Evolutionary conservation across 2,888 invertebrate genomes (phyloP).

Genomic region (Salpingus planirostris): DNA sequence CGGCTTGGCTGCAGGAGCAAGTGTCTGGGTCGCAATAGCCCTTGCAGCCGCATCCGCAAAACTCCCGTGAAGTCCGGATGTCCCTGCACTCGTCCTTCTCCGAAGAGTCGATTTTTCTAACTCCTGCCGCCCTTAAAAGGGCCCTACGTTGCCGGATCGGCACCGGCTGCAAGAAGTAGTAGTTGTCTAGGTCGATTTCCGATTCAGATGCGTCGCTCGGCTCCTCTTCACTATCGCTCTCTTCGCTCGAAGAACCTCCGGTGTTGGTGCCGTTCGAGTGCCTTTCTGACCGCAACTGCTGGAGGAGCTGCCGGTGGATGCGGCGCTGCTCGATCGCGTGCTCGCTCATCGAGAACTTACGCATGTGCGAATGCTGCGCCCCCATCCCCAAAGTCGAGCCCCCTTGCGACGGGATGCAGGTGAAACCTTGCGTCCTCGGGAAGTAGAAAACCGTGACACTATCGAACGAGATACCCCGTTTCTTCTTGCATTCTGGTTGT

Average conservation of each 20-base stretch:
- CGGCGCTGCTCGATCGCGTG: constrained; percentile 84
- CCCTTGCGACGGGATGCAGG: constrained; percentile 84
- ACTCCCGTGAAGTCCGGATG: constrained; percentile 84
- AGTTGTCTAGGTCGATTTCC: constrained; percentile 80
- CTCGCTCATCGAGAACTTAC: constrained; percentile 75
- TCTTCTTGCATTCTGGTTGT: constrained; percentile 53
- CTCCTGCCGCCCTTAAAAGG: constrained; percentile 83
- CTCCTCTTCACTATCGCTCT: constrained; percentile 79
- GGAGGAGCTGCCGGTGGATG: constrained; percentile 71
- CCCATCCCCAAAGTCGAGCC: constrained; percentile 92
- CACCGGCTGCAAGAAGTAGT: constrained; percentile 86
- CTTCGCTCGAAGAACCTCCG: constrained; percentile 61
- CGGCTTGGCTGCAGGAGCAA: constrained; percentile 88
- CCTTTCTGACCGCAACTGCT: constrained; percentile 62
- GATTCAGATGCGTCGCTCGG: constrained; percentile 72
- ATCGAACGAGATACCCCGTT: constrained; percentile 79
- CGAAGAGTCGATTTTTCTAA: constrained; percentile 82
- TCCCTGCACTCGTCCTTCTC: constrained; percentile 93
- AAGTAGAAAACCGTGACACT: constrained; percentile 93
- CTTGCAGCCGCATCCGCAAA: constrained; percentile 89
- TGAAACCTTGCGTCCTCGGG: constrained; percentile 84
- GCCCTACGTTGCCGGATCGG: constrained; percentile 84
- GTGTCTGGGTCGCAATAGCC: constrained; percentile 92
- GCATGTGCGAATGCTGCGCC: constrained; percentile 58
- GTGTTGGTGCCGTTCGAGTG: constrained; percentile 39